These are phyloP conservation scores for Malurus elegans DNA, from an alignment of 2,113 vertebrate genomes.

Conservation along the genomic window DNA sequence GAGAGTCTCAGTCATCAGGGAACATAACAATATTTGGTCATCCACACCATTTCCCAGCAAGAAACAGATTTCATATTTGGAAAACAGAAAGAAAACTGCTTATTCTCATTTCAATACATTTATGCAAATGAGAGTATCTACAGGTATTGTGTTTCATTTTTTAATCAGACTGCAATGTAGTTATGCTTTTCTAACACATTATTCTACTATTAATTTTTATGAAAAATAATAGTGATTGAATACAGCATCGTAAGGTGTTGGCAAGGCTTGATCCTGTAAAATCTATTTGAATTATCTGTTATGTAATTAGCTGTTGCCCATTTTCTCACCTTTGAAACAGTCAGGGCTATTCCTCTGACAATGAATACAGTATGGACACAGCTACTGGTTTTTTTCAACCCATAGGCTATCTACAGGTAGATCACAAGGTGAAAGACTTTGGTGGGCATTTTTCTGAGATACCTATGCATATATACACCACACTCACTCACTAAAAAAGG, in stretches of 20 bases:
- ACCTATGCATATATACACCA: not conserved
- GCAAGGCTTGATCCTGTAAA: not conserved
- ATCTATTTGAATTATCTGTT: not conserved
- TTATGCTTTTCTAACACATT: not conserved
- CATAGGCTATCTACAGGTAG: not conserved
- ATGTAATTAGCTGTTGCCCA: not conserved
- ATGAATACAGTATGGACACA: not conserved
- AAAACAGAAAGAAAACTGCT: not conserved
- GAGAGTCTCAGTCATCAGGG: not conserved
- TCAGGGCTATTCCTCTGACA: not conserved
- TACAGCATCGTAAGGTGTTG: not conserved
- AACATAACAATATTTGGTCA: not conserved
- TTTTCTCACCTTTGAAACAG: not conserved
- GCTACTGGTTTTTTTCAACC: not conserved
- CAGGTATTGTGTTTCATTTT: not conserved
- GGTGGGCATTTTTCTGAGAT: not conserved
- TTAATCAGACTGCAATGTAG: not conserved
- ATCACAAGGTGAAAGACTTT: not conserved
- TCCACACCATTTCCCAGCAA: not conserved
- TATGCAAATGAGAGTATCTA: not conserved
- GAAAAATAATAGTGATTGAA: not conserved
- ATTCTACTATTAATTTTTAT: not conserved
- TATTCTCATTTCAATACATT: not conserved
- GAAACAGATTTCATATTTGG: not conserved
- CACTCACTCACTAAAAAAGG: not conserved